Evolutionary conservation across 1,140 invertebrate species (phyloP).

Genomic region (Hydropsyche tenuis): DNA sequence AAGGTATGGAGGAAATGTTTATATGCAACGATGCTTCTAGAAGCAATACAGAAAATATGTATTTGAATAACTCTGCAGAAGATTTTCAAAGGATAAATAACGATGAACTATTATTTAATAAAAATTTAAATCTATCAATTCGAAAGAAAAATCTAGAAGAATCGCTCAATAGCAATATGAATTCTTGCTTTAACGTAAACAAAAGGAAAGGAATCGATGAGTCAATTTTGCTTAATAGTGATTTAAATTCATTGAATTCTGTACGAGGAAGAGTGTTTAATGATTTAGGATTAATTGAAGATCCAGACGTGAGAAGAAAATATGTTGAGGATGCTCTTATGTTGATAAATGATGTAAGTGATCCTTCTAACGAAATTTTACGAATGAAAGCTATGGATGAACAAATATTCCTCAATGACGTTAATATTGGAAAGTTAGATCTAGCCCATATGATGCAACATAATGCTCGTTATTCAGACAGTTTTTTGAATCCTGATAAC

Average conservation of each 20-base stretch:
- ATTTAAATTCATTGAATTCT: conserved; percentile 20
- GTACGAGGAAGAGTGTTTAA: conserved; percentile 20
- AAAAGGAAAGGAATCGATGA: conserved; percentile 43
- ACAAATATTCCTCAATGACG: conserved; percentile 13
- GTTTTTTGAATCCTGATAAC: conserved; percentile 27
- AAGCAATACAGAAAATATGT: conserved; percentile 21
- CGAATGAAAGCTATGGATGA: conserved; percentile 33
- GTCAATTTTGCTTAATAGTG: conserved; percentile 6
- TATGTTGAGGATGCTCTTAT: conserved; percentile 31
- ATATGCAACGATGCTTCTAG: conserved; percentile 10
- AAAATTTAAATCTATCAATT: conserved; percentile 16
- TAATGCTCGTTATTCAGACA: conserved; percentile 32
- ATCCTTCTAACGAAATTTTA: conserved; percentile 12
- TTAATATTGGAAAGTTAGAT: conserved; percentile 26
- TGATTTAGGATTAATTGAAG: conserved; percentile 20
- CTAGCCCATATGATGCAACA: conserved; percentile 34
- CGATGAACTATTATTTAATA: conserved; percentile 2
- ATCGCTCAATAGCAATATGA: conserved; percentile 16
- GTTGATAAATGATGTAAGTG: conserved; percentile 26
- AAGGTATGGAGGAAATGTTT: conserved; percentile 27
- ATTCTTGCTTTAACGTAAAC: background rate
- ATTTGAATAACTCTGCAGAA: conserved; percentile 17
- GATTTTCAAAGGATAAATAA: background rate
- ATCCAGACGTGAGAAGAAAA: conserved; percentile 30
- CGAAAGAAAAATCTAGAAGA: conserved; percentile 32